Base-by-base conservation (phyloP, 2,113 vertebrate genomes). In the Sapajus apella region DNA sequence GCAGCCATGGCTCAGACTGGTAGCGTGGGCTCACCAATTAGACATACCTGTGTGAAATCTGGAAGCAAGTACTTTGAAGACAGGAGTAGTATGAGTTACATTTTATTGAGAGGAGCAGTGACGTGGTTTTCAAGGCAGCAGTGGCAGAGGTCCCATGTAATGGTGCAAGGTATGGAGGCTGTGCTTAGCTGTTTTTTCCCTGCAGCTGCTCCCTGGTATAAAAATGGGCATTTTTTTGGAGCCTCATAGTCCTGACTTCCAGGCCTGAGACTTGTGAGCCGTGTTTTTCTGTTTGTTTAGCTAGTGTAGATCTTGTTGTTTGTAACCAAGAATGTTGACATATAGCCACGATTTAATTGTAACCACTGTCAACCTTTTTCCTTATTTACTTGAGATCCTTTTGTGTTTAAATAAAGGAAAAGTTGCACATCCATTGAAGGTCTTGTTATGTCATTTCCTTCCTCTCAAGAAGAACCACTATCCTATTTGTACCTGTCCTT, bases 371-470 rank as follows among this genome's bases (percentile, higher is more conserved):
- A 93, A 5, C 35, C 32, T 52, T 80, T 75, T 43, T 32, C 43
- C 64, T 68, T 37, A 76, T 40, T 79, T 50, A 64, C 56, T 64
- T 76, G 35, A 79, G 12, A 86, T 73, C 45, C 18, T 70, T 84
- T 18, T 52, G 21, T 77, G 84, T 89, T 70, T 61, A 89, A 82
- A 66, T 70, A 58, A 89, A 72, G 52, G 45, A 87, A 70, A 77
- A 83, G 30, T 17, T 47, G 30, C 43, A 13, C 64, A 50, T 70
- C 6, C 37, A 14, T 43, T 87, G 82, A 87, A 68, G 45, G 5
- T 30, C 76, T 91, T 79, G 79, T 94, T 12, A 20, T 25, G 27
- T 87, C 35, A 68, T 87, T 79, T 75, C 35, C 68, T 94, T 56
- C 11, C 32, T 66, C 35, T 23, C 64, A 70, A 58, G 50, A 87